Evolutionary conservation across 2,113 vertebrate species (phyloP).

Genomic region (Talpa occidentalis): DNA sequence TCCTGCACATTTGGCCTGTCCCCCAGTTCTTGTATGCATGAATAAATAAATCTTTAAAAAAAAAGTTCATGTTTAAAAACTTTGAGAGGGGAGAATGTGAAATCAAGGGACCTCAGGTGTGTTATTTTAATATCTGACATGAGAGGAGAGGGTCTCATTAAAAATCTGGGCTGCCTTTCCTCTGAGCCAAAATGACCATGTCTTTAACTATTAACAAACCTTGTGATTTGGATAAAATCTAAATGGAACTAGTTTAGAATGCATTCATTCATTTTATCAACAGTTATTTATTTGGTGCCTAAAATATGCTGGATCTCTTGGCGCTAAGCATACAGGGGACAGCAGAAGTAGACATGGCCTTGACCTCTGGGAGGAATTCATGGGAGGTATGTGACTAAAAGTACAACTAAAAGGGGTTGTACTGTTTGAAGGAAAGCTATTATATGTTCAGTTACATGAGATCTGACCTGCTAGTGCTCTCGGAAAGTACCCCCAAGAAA

Average conservation of each 20-base stretch:
- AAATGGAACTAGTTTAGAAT: neutral
- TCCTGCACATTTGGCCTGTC: too few relatives aligned
- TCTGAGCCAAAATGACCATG: neutral
- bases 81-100: neutral
- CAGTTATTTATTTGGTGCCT: neutral
- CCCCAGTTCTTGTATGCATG: too few relatives aligned
- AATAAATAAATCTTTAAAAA: neutral
- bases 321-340: neutral
- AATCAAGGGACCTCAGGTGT: neutral
- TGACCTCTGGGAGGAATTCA: neutral
- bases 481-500: constrained; percentile 24
- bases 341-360: neutral
- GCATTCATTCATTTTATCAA: neutral
- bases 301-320: neutral
- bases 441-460: neutral
- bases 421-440: constrained; percentile 4
- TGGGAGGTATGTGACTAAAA: neutral
- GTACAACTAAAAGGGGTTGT: neutral
- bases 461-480: neutral
- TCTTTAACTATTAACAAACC: neutral
- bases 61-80: neutral
- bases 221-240: neutral
- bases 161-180: neutral
- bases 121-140: constrained; percentile 13
- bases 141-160: neutral